Base-by-base conservation (phyloP, 2,888 invertebrate species). In the Cheilosia vernalis region DNA sequence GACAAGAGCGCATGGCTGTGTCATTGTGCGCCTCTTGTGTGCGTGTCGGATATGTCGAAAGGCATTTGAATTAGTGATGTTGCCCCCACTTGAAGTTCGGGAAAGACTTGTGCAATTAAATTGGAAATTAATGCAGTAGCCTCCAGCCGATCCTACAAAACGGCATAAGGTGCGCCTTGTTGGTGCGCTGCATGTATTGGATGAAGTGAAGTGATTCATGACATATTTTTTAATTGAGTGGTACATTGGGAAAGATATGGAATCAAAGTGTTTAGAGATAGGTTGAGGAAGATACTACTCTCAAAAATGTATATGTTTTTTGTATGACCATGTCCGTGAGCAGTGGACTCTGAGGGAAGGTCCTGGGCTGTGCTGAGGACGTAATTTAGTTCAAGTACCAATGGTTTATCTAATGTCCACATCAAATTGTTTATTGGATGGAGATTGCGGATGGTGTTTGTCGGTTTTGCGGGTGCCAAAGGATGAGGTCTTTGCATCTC, bases 41-140 rank as follows among this genome's bases (percentile, higher is more conserved):
- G 64, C 63, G 67, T 69, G 66, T 19, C 37, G 21, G 19, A 64
- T 37, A 37, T 70, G 69, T 67, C 19, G 55, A 76, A 72, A 70
- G 51, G 74, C 49, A 44, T 76, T 81, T 81, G 61, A 74, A 64
- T 67, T 74, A 76, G 70, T 77, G 56, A 80, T 76, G 64, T 85
- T 63, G 76, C 61, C 85, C 80, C 85, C 85, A 80, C 80, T 80
- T 85, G 85, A 80, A 70, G 70, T 61, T 56, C 77, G 44, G 69
- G 42, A 58, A 42, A 76, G 40, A 63, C 21, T 73, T 33, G 74
- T 70, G 72, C 66, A 66, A 85, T 81, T 81, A 76, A 81, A 76
- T 77, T 70, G 70, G 21, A 85, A 85, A 72, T 81, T 77, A 85
- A 85, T 85, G 77, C 85, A 77, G 76, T 81, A 85, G 80, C 81